Percentiles rank a stretch among this genome's conserved stretches.
phyloP scores from a whole-genome alignment of 2,797 vertebrate genomes.

The Synaphobranchus kaupii region DNA sequence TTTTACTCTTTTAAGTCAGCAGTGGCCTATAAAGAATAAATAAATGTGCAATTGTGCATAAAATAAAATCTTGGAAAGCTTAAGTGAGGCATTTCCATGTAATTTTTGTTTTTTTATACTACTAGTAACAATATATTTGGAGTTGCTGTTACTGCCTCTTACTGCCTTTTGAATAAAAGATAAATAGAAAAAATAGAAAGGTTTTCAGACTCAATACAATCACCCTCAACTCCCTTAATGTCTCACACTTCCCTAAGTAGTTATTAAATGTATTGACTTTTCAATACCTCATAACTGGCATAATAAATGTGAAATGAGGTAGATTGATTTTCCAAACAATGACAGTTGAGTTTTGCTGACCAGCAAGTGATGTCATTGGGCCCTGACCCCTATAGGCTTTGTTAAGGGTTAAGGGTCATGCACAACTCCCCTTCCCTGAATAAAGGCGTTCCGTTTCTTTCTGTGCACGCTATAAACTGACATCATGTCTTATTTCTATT shows the following conservation, averaged over 20 bases:
- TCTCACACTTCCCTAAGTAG: constrained; percentile 37
- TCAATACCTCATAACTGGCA: constrained; percentile 37
- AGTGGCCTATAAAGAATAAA: background rate
- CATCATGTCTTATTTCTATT: constrained; percentile 41
- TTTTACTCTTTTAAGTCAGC: background rate
- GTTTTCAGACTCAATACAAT: background rate
- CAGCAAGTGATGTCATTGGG: background rate
- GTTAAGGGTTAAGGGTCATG: background rate
- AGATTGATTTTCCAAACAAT: constrained; percentile 6
- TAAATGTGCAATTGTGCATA: background rate
- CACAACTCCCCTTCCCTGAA: background rate
- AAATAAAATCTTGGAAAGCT: background rate
- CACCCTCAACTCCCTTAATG: background rate
- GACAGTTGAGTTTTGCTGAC: constrained; percentile 1
- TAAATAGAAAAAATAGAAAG: background rate
- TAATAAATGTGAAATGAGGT: constrained; percentile 34
- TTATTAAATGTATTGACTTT: constrained; percentile 37
- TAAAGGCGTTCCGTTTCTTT: background rate
- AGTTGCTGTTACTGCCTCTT: background rate
- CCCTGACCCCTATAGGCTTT: background rate
- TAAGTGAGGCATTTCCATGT: background rate
- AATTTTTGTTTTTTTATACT: background rate
- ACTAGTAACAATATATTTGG: background rate
- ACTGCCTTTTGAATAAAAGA: background rate
- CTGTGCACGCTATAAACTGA: background rate